These are phyloP conservation scores for Diplazon laetatorius DNA, from an alignment of 2,888 invertebrate genomes.

Conservation along the genomic window DNA sequence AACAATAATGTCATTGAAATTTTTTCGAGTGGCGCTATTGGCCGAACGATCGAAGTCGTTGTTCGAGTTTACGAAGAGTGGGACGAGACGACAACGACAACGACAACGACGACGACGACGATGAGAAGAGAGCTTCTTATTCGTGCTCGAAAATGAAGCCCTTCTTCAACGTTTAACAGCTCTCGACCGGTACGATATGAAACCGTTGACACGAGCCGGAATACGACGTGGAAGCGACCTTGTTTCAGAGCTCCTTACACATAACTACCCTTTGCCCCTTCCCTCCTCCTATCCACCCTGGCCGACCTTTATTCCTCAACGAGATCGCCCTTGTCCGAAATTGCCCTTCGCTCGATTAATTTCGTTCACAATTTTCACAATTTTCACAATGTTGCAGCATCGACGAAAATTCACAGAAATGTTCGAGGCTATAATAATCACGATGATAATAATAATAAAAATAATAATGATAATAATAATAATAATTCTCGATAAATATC, in stretches of 20 bases:
- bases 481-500: constrained; percentile 21
- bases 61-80: not conserved
- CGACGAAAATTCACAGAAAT: constrained; percentile 11
- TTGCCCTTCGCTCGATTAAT: constrained; percentile 67
- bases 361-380: constrained; percentile 42
- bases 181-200: constrained; percentile 72
- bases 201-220: constrained; percentile 73
- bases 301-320: no score
- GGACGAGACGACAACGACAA: constrained; percentile 1
- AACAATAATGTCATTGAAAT: constrained; percentile 35
- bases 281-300: no score
- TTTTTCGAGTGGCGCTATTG: not conserved
- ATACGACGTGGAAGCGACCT: constrained; percentile 78
- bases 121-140: constrained; percentile 25
- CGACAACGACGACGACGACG: constrained; percentile 16
- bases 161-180: constrained; percentile 45
- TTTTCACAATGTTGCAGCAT: constrained; percentile 36
- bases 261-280: not conserved
- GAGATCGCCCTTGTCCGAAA: constrained; percentile 63
- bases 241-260: constrained; percentile 68
- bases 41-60: not conserved
- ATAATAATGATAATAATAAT: no score
- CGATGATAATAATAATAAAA: constrained; percentile 14
- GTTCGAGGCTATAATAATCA: constrained; percentile 6
- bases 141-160: constrained; percentile 59